Conservation (phyloP, 2,888 invertebrate genomes). For the Anagyrus pseudococci region DNA sequence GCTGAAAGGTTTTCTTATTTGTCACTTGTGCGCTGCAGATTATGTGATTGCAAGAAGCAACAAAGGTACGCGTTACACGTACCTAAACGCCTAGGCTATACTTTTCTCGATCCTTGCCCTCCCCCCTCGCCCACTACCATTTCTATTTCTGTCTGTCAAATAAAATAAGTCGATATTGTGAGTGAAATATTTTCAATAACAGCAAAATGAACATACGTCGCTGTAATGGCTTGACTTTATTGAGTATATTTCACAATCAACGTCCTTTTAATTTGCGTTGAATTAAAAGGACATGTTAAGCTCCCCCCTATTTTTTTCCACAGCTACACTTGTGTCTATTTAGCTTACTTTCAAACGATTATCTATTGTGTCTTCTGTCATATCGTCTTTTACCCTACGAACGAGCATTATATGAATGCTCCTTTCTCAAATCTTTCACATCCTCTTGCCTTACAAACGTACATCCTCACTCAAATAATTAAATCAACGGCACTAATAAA, state of each 20-base stretch:
- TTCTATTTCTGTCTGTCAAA: too few species aligned
- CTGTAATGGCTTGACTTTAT: not conserved
- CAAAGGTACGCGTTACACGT: slow-evolving; percentile 44
- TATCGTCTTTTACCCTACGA: slow-evolving; percentile 3
- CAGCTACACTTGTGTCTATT: not conserved
- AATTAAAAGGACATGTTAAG: too few species aligned
- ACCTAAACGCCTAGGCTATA: slow-evolving; percentile 30
- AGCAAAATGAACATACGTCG: not conserved
- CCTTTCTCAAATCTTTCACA: not conserved
- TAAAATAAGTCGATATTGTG: slow-evolving; percentile 5
- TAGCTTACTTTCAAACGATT: slow-evolving; percentile 9
- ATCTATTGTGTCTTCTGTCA: slow-evolving; percentile 4
- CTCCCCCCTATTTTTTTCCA: not conserved
- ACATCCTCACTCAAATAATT: not conserved
- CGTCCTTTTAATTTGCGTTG: not conserved
- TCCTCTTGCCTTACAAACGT: not conserved
- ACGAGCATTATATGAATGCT: slow-evolving; percentile 16
- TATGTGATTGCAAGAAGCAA: slow-evolving; percentile 9
- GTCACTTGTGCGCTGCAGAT: slow-evolving; percentile 1
- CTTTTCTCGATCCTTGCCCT: slow-evolving; percentile 1
- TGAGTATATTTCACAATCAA: slow-evolving; percentile 1
- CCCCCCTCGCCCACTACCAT: too few species aligned
- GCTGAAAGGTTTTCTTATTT: slow-evolving; percentile 21
- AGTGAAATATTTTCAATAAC: slow-evolving; percentile 6
- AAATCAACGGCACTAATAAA: slow-evolving; percentile 26